A percentile compares a stretch with the other conserved stretches of the same genome.
These are phyloP conservation scores for Drosophila chauvacae DNA, from an alignment of 1,140 invertebrate genomes.

Conservation along the genomic window DNA sequence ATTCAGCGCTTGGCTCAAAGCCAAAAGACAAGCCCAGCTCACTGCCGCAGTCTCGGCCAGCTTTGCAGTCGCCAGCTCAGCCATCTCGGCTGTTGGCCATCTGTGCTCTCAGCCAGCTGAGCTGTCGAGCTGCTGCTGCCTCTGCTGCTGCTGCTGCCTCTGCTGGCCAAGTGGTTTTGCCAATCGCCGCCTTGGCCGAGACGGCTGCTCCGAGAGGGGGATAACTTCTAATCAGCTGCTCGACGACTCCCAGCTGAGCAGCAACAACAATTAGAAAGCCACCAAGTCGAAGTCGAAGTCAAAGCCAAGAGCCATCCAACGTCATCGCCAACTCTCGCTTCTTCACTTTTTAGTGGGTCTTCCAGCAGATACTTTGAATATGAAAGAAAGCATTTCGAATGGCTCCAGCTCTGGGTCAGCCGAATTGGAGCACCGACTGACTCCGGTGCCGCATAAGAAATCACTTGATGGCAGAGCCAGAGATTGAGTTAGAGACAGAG, in stretches of 20 bases:
- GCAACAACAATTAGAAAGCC: conserved; percentile 63
- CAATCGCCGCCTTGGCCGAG: conserved; percentile 41
- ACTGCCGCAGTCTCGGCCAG: conserved; percentile 31
- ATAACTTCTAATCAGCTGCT: conserved; percentile 65
- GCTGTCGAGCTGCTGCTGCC: background rate
- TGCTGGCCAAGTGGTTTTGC: conserved; percentile 48
- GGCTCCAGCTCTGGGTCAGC: conserved; percentile 50
- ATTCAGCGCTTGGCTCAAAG: conserved; percentile 59
- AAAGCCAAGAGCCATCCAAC: conserved; percentile 38
- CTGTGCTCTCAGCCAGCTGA: conserved; percentile 6
- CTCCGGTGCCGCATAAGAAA: conserved; percentile 11
- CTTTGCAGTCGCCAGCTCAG: conserved; percentile 13
- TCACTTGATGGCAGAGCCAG: conserved; percentile 3
- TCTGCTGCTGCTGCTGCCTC: background rate
- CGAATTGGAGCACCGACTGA: conserved; percentile 50
- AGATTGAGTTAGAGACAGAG: background rate
- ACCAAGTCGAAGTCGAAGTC: background rate
- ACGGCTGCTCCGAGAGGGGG: conserved; percentile 5
- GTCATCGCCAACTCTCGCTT: conserved; percentile 74
- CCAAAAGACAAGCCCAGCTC: conserved; percentile 55
- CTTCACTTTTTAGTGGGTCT: conserved; percentile 64
- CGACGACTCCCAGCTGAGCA: conserved; percentile 43
- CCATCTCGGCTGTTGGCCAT: conserved; percentile 9
- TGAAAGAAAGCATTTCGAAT: conserved; percentile 67
- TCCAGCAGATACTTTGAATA: conserved; percentile 45